A percentile compares a stretch with the other conserved stretches of the same genome.
phyloP scores from a whole-genome alignment of 2,797 vertebrate genomes.

The Lindbergichthys nudifrons region DNA sequence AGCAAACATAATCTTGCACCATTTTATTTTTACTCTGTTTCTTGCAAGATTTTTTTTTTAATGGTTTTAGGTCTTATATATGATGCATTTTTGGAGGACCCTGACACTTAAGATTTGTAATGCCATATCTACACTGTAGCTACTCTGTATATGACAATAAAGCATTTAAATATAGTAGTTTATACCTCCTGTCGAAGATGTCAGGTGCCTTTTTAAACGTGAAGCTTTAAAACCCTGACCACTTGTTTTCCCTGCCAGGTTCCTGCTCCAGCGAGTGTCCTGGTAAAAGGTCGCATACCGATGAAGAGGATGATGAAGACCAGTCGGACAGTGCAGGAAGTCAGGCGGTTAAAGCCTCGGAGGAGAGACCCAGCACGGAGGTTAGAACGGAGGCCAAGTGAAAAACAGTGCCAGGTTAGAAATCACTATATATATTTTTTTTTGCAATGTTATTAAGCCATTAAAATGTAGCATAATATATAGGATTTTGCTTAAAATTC shows the following conservation, averaged over 20 bases:
- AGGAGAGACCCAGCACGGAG: constrained; percentile 78
- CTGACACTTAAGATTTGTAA: no score
- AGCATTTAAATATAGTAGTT: no score
- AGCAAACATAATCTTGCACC: no score
- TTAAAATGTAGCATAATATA: neutral
- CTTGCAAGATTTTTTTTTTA: no score
- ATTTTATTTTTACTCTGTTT: no score
- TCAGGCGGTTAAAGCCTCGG: constrained; percentile 72
- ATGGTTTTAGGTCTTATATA: no score
- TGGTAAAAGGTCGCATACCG: constrained; percentile 87
- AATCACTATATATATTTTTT: neutral
- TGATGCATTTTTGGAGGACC: no score
- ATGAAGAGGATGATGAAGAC: constrained; percentile 81
- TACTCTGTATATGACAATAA: no score
- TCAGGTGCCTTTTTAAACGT: constrained; percentile 45
- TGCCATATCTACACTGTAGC: no score
- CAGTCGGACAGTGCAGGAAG: constrained; percentile 36
- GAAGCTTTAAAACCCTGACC: constrained; percentile 10
- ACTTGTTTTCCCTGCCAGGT: constrained; percentile 52
- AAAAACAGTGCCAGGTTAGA: constrained; percentile 60
- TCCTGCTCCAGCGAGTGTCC: constrained; percentile 71
- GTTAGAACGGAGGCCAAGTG: constrained; percentile 41
- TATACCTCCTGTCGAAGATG: neutral
- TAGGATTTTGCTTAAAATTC: neutral
- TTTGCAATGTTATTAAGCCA: accelerated